phyloP scores from a whole-genome alignment of 2,113 vertebrate genomes.

The Stercorarius parasiticus region DNA sequence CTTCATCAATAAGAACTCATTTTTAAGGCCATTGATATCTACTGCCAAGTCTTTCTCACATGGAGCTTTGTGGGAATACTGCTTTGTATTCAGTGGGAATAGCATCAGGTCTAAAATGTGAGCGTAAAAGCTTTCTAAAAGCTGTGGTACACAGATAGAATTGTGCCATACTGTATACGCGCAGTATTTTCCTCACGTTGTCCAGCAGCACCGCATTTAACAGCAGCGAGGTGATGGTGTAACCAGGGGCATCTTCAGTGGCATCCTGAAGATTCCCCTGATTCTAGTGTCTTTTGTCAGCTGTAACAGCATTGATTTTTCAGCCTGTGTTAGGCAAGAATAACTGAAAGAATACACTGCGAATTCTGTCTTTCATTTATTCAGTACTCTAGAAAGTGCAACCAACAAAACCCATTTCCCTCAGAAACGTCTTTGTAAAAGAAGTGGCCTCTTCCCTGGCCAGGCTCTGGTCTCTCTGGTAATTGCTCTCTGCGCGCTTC shows the following conservation, averaged over 20 bases:
- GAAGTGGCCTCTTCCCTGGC: background rate
- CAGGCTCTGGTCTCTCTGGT: background rate
- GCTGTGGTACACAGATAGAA: background rate
- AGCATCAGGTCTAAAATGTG: background rate
- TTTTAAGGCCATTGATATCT: background rate
- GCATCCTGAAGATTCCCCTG: background rate
- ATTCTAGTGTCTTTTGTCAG: background rate
- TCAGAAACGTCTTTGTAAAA: background rate
- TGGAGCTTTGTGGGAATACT: background rate
- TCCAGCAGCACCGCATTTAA: background rate
- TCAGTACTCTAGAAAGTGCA: background rate
- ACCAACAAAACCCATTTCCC: background rate
- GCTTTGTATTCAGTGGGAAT: background rate
- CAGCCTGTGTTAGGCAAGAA: background rate
- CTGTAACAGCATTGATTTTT: background rate
- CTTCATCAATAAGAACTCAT: background rate
- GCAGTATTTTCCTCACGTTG: background rate
- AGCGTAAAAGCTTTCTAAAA: background rate
- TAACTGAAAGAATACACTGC: background rate
- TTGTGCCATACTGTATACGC: fast-evolving
- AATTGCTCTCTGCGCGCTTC: background rate
- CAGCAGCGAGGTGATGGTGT: background rate
- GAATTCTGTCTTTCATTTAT: background rate
- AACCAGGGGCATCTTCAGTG: background rate
- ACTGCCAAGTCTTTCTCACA: background rate